phyloP scores from a whole-genome alignment of 2,797 vertebrate genomes.

The Acrocephalus scirpaceus region DNA sequence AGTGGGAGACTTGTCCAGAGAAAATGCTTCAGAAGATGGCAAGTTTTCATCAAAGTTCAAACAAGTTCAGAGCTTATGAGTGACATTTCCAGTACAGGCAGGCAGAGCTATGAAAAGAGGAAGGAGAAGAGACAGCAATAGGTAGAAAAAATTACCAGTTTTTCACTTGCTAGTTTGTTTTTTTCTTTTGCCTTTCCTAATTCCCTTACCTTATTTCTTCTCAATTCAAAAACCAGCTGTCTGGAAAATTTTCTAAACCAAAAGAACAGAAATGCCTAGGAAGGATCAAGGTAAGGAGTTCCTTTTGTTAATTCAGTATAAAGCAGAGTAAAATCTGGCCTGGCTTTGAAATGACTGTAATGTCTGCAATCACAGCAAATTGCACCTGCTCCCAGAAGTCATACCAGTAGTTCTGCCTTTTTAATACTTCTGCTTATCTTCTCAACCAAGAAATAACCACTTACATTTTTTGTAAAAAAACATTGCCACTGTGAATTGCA shows the following conservation, averaged over 20 bases:
- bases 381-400: neutral
- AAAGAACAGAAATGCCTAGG: neutral
- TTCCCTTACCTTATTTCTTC: neutral
- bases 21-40: neutral
- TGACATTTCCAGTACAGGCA: neutral
- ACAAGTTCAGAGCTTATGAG: neutral
- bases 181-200: neutral
- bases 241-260: neutral
- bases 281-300: neutral
- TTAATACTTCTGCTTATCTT: neutral
- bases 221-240: neutral
- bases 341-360: neutral
- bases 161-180: neutral
- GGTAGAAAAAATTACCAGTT: neutral
- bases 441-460: neutral
- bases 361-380: conserved; percentile 6
- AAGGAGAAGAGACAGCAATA: neutral
- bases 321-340: neutral
- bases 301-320: neutral
- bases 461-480: neutral
- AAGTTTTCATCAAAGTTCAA: conserved; percentile 5
- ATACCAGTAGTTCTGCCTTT: neutral
- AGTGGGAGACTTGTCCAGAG: neutral
- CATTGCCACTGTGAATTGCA: neutral
- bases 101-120: neutral